phyloP scores from a whole-genome alignment of 1,140 invertebrate genomes.

The Neodiprion lecontei region DNA sequence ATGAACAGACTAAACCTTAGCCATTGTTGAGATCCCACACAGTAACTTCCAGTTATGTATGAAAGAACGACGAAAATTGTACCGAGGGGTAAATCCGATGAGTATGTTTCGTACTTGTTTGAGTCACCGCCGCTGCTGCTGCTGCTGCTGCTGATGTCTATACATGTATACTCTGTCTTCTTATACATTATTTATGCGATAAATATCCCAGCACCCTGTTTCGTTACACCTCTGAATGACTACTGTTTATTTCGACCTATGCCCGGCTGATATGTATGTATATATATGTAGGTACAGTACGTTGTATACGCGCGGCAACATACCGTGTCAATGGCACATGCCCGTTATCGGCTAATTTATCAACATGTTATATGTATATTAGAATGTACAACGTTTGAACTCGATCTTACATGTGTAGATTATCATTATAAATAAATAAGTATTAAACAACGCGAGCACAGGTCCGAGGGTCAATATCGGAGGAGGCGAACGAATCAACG shows the following conservation, averaged over 20 bases:
- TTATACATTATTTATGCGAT: conserved; percentile 8
- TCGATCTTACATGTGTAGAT: background rate
- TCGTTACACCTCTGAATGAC: background rate
- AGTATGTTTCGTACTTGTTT: background rate
- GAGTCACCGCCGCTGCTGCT: background rate
- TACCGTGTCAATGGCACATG: background rate
- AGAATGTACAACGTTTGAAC: background rate
- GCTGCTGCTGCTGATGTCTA: background rate
- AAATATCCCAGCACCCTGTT: background rate
- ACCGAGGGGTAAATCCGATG: background rate
- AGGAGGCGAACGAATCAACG: no score
- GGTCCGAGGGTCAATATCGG: no score
- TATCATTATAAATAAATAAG: no score
- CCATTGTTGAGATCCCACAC: no score
- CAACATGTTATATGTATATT: background rate
- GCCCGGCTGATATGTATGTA: background rate
- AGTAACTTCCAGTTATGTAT: no score
- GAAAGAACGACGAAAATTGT: no score
- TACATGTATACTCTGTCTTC: background rate
- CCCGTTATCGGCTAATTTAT: conserved; percentile 3
- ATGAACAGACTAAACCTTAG: background rate
- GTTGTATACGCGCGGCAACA: no score
- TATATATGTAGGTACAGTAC: no score
- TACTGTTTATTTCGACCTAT: conserved; percentile 3
- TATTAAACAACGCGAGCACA: no score